phyloP scores from a whole-genome alignment of 2,113 vertebrate genomes.

The Alligator sinensis region DNA sequence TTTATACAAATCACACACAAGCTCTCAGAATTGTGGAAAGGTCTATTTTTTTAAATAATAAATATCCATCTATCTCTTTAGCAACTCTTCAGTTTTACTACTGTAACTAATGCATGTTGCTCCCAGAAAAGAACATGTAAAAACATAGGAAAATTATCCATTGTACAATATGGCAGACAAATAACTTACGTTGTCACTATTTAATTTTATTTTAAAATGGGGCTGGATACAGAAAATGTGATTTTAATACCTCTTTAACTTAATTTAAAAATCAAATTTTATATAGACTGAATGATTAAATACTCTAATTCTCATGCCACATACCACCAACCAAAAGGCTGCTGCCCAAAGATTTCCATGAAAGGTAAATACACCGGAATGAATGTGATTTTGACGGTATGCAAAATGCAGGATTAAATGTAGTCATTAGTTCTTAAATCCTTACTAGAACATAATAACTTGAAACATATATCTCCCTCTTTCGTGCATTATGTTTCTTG shows the following conservation, averaged over 20 bases:
- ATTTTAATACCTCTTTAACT: conserved; percentile 55
- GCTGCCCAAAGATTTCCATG: neutral
- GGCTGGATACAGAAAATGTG: conserved; percentile 60
- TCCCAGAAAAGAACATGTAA: conserved; percentile 55
- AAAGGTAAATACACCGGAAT: conserved; percentile 33
- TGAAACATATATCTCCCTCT: neutral
- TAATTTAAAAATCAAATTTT: conserved; percentile 67
- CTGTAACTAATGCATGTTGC: conserved; percentile 47
- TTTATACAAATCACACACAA: conserved; percentile 72
- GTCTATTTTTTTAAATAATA: conserved; percentile 63
- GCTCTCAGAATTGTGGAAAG: conserved; percentile 58
- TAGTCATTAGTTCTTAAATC: conserved; percentile 51
- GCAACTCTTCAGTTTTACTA: conserved; percentile 63
- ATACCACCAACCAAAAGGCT: neutral
- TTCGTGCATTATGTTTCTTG: conserved; percentile 23
- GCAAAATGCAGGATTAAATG: conserved; percentile 26
- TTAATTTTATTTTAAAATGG: conserved; percentile 58
- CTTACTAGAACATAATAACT: conserved; percentile 24
- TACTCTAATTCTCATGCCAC: conserved; percentile 35
- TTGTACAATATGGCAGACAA: conserved; percentile 36
- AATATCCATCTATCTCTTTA: conserved; percentile 68
- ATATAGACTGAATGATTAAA: conserved; percentile 50
- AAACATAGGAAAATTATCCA: conserved; percentile 39
- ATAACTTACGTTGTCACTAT: conserved; percentile 58
- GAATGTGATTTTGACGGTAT: conserved; percentile 47